phyloP scores from a whole-genome alignment of 2,113 vertebrate species.

The Austrofundulus limnaeus region DNA sequence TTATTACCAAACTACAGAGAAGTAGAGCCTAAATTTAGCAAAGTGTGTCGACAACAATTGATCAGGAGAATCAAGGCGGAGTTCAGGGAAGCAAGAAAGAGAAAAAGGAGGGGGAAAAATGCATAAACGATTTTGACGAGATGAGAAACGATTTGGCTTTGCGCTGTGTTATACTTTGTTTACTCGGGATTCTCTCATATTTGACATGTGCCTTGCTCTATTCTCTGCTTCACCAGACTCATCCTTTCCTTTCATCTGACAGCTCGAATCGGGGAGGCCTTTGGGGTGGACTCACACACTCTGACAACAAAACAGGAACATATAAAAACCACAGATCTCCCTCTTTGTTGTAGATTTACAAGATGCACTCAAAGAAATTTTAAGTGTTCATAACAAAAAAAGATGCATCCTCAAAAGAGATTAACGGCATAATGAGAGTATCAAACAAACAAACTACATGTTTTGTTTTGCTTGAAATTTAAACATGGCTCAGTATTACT shows the following conservation, averaged over 20 bases:
- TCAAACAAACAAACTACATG: neutral
- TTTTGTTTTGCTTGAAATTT: neutral
- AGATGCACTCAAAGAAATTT: neutral
- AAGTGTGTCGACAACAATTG: neutral
- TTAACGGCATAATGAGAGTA: neutral
- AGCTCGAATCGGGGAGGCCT: constrained; percentile 62
- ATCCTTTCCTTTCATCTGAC: constrained; percentile 69
- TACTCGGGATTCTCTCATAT: constrained; percentile 71
- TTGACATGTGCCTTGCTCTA: constrained; percentile 78
- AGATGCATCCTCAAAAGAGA: neutral
- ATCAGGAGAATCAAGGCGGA: constrained; percentile 16
- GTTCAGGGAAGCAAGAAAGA: constrained; percentile 25
- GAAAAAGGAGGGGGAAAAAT: constrained; percentile 39
- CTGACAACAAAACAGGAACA: constrained; percentile 53
- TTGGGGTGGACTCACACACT: constrained; percentile 52
- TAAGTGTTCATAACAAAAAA: neutral
- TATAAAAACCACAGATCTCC: constrained; percentile 24
- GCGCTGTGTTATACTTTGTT: constrained; percentile 73
- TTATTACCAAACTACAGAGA: neutral
- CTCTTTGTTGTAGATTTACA: constrained; percentile 11
- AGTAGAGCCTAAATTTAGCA: constrained; percentile 25
- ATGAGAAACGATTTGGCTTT: constrained; percentile 64
- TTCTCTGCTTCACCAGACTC: constrained; percentile 74
- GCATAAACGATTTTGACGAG: constrained; percentile 57
- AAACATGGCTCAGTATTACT: neutral